Conservation (phyloP, 2,113 vertebrate genomes). For the Jaculus jaculus region DNA sequence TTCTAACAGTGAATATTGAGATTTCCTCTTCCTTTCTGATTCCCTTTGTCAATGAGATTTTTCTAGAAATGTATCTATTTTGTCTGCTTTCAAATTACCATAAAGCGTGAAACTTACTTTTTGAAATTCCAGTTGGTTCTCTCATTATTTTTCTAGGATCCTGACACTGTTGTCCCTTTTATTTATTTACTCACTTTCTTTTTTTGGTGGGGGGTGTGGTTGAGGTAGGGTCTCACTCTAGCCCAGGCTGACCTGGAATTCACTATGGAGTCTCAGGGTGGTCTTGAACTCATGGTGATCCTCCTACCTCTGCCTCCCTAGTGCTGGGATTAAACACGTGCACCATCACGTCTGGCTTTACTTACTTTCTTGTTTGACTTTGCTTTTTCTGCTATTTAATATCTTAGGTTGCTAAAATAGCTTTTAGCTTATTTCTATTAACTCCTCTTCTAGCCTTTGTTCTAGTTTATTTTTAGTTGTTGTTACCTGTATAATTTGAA, state of each 20-base stretch:
- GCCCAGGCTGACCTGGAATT: no score
- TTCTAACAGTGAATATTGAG: neutral
- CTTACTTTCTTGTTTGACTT: neutral
- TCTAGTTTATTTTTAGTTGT: neutral
- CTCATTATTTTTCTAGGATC: neutral
- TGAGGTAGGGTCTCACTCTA: no score
- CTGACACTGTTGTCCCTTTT: neutral
- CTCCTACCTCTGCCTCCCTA: no score
- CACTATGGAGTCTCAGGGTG: no score
- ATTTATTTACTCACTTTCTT: neutral
- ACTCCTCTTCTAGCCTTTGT: neutral
- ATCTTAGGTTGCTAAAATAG: neutral
- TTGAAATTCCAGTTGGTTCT: neutral
- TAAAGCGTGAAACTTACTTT: neutral
- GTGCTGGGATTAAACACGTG: no score
- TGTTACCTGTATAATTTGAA: neutral
- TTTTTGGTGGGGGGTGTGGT: no score
- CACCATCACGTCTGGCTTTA: no score
- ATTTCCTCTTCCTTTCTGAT: neutral
- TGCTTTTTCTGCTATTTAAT: neutral
- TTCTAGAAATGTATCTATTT: neutral
- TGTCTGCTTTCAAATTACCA: constrained; percentile 3
- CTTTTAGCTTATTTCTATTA: neutral
- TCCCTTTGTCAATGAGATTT: neutral
- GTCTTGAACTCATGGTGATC: no score